Conservation (phyloP, 2,113 vertebrate species). For the Genyomyrus donnyi region DNA sequence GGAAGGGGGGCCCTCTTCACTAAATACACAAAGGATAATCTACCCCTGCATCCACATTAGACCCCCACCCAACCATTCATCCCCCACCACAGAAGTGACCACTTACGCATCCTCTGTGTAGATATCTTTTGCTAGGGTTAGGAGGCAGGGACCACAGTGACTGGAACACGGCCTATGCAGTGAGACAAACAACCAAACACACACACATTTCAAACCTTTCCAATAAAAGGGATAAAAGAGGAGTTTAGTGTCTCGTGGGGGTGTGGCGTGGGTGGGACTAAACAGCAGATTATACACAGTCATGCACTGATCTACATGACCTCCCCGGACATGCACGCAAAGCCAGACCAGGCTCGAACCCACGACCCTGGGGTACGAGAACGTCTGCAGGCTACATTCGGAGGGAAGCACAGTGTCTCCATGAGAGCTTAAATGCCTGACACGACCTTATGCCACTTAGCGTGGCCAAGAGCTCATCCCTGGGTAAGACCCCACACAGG, state of each 20-base stretch:
- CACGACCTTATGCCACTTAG: not conserved
- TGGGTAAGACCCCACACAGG: too few relatives aligned
- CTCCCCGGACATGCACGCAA: not conserved
- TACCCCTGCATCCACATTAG: not conserved
- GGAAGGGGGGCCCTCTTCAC: not conserved
- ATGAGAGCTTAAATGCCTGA: not conserved
- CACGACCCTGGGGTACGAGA: not conserved
- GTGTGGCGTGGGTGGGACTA: not conserved
- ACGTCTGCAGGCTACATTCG: not conserved
- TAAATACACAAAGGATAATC: not conserved
- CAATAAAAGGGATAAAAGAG: not conserved
- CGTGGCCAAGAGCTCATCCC: not conserved
- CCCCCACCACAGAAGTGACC: not conserved
- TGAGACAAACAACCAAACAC: not conserved
- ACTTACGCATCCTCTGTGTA: not conserved
- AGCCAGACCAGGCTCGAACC: not conserved
- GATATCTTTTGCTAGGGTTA: not conserved
- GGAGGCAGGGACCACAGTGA: not conserved
- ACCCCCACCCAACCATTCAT: not conserved
- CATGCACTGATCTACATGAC: not conserved
- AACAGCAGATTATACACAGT: not conserved
- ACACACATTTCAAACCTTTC: not conserved
- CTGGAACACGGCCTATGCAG: not conserved
- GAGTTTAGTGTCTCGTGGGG: not conserved
- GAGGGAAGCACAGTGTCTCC: not conserved